phyloP scores from a whole-genome alignment of 2,113 vertebrate species.

The Tretioscincus oriximinensis region DNA sequence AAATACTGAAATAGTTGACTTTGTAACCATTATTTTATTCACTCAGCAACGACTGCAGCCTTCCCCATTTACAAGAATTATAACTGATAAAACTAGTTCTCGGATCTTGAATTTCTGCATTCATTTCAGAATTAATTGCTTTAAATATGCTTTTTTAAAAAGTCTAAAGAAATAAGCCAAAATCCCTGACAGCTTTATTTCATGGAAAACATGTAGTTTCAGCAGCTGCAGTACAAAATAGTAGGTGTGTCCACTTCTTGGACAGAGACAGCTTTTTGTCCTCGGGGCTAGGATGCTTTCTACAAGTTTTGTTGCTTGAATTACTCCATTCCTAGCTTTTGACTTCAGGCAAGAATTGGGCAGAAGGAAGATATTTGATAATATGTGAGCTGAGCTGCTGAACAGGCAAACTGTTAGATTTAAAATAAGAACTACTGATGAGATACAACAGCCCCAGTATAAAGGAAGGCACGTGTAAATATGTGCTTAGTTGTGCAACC shows the following conservation, averaged over 20 bases:
- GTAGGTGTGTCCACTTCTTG: background rate
- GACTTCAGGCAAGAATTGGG: background rate
- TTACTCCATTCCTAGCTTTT: background rate
- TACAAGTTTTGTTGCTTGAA: background rate
- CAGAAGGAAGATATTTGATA: no score
- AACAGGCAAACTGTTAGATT: no score
- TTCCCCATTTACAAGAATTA: background rate
- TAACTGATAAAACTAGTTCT: background rate
- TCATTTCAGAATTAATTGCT: constrained; percentile 1
- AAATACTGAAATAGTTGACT: constrained; percentile 1
- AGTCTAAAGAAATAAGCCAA: background rate
- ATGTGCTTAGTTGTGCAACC: no score
- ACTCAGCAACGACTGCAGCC: background rate
- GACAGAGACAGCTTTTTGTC: background rate
- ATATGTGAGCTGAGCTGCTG: no score
- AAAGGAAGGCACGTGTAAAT: no score
- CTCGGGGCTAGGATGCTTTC: background rate
- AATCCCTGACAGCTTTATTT: background rate
- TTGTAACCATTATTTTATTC: constrained; percentile 2
- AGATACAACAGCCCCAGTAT: no score
- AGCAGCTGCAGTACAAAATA: background rate
- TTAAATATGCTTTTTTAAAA: background rate
- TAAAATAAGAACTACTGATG: no score
- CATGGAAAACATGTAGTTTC: background rate
- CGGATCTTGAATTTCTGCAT: background rate